These are phyloP conservation scores for Eunapius fragilis DNA, from an alignment of 37 sponge, comb jelly and placozoan species.

Conservation along the genomic window DNA sequence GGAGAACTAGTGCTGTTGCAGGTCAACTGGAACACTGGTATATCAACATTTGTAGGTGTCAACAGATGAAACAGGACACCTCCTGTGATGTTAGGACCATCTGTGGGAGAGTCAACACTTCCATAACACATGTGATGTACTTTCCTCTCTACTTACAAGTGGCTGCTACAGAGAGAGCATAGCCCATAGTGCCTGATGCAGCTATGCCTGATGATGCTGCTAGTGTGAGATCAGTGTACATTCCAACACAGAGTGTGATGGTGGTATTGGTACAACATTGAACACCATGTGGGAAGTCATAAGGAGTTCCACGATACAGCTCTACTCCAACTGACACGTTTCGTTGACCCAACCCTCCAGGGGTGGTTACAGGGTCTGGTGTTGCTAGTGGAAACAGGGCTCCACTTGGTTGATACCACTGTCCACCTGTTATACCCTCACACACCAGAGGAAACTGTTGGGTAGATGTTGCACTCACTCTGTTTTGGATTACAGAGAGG, in stretches of 20 bases:
- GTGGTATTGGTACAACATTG: neutral
- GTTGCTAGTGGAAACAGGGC: neutral
- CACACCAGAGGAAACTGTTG: neutral
- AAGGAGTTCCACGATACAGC: neutral
- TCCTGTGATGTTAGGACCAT: slow-evolving; percentile 8
- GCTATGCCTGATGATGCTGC: neutral
- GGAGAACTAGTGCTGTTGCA: slow-evolving; percentile 6
- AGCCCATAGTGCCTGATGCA: neutral
- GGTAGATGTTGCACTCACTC: neutral
- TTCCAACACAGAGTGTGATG: neutral
- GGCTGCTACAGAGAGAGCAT: neutral
- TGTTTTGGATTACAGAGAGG: neutral
- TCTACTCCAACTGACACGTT: too few species aligned
- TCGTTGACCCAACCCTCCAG: neutral
- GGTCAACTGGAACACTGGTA: slow-evolving; percentile 15
- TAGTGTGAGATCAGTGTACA: neutral
- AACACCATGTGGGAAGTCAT: neutral
- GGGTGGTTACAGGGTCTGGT: neutral
- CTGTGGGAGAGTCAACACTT: neutral
- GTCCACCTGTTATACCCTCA: neutral
- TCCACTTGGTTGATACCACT: neutral
- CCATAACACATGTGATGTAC: neutral
- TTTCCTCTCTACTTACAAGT: neutral
- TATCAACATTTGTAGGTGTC: slow-evolving; percentile 3
- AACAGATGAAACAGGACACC: neutral